Evolutionary conservation across 2,888 invertebrate species (phyloP).

Genomic region (Arge pagana): DNA sequence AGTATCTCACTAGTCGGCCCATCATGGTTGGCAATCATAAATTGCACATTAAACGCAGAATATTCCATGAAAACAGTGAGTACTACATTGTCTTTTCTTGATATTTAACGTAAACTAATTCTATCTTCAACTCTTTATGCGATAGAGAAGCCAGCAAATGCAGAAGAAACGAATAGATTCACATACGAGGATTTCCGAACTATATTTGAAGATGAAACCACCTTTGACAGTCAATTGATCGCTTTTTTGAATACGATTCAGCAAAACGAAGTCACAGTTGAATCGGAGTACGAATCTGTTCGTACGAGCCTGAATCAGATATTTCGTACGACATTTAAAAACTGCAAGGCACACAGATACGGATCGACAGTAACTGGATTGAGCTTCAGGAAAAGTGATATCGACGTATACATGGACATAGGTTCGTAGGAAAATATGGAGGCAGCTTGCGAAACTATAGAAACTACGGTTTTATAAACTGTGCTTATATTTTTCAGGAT

Average conservation of each 20-base stretch:
- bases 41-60: conserved; percentile 39
- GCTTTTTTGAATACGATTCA: conserved; percentile 40
- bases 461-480: neutral
- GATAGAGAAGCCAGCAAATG: conserved; percentile 3
- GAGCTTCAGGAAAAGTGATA: conserved; percentile 72
- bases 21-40: conserved; percentile 33
- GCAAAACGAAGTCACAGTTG: conserved; percentile 36
- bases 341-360: conserved; percentile 63
- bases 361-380: conserved; percentile 77
- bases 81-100: neutral
- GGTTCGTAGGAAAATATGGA: conserved; percentile 41
- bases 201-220: conserved; percentile 34
- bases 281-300: conserved; percentile 38
- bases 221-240: conserved; percentile 43
- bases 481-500: conserved; percentile 30
- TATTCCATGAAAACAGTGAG: conserved; percentile 20
- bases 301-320: conserved; percentile 38
- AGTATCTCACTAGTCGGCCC: conserved; percentile 38
- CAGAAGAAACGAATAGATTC: conserved; percentile 25
- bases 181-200: conserved; percentile 39
- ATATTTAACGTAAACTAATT: neutral
- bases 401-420: conserved; percentile 70
- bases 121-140: neutral
- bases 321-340: conserved; percentile 41
- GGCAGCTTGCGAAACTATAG: neutral